Evolutionary conservation across 2,797 vertebrate genomes (phyloP), one percentile per base, ranked within the genome.

Genomic region (Loriculus beryllinus): DNA sequence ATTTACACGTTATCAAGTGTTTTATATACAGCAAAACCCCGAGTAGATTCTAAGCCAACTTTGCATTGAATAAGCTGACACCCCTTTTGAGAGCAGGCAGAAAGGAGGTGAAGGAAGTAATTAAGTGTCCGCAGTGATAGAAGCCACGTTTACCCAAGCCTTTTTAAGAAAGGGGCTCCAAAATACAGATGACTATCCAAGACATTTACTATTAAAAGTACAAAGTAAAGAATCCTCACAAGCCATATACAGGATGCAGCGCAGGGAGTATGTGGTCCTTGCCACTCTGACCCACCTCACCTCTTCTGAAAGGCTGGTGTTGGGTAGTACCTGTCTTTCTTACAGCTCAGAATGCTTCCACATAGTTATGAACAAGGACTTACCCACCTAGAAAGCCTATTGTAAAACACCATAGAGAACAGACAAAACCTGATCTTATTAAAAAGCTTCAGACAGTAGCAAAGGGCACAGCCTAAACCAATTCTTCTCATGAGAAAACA

Each of bases 171-270:
- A 77, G n/a, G 4, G 5, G 10, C 29, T 57, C 39, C 11, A 48
- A 81, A 68, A 2, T 5, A 49, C 0, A 40, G 15, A n/a, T 15
- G 5, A 39, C 14, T 8, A 2, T 14, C 9, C 14, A 57, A 63
- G 48, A 26, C 31, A 45, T 28, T 64, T 64, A 22, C 28, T 29
- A 14, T 12, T 26, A 33, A 64, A 52, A 77, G 42, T 8, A 39
- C 12, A 7, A 84, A 35, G 7, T 10, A 33, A 35, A 57, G 48
- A 56, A 45, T 14, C 31, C 19, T 77, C 65, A 40, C 29, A n/a
- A 56, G 10, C 29, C 29, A 4, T 7, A 1, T 8, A 10, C 3
- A 39, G 7, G 3, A 21, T 7, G 33, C 1, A 2, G 10, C 21
- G 40, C 22, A 56, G 37, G 48, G 22, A 67, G 37, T 3, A 11